phyloP scores from a whole-genome alignment of 2,888 invertebrate genomes.

The Diarsia dahlii region DNA sequence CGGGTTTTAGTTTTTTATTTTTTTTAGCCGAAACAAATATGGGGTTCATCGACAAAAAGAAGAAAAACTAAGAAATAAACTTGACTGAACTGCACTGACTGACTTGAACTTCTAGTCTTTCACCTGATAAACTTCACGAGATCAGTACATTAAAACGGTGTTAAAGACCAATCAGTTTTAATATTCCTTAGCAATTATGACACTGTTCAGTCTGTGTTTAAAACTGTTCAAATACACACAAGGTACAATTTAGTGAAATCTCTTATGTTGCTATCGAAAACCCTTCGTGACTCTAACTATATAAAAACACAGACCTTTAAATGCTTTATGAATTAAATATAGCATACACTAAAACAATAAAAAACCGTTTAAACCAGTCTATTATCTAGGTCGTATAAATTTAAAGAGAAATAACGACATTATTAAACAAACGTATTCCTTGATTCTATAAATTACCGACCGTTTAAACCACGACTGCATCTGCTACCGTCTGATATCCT shows the following conservation, averaged over 20 bases:
- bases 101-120: not conserved
- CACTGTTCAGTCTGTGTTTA: too few relatives aligned
- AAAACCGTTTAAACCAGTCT: not conserved
- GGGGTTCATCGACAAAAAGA: too few relatives aligned
- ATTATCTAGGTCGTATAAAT: not conserved
- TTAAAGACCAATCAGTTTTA: too few relatives aligned
- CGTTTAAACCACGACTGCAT: slow-evolving; percentile 30
- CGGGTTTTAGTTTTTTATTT: too few relatives aligned
- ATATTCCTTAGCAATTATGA: not conserved
- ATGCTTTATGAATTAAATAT: not conserved
- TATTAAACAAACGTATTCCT: slow-evolving; percentile 20
- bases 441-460: slow-evolving; percentile 27
- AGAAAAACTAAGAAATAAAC: too few relatives aligned
- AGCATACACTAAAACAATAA: not conserved
- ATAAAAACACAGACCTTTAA: not conserved
- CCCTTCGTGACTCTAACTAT: not conserved
- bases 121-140: not conserved
- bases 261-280: not conserved
- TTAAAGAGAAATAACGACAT: slow-evolving; percentile 11
- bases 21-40: too few relatives aligned
- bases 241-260: too few relatives aligned
- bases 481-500: slow-evolving; percentile 29
- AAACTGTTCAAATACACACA: too few relatives aligned
- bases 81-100: too few relatives aligned
- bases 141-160: not conserved